Base-by-base conservation (phyloP, 1,140 invertebrate genomes). In the Brachionus plicatilis region DNA sequence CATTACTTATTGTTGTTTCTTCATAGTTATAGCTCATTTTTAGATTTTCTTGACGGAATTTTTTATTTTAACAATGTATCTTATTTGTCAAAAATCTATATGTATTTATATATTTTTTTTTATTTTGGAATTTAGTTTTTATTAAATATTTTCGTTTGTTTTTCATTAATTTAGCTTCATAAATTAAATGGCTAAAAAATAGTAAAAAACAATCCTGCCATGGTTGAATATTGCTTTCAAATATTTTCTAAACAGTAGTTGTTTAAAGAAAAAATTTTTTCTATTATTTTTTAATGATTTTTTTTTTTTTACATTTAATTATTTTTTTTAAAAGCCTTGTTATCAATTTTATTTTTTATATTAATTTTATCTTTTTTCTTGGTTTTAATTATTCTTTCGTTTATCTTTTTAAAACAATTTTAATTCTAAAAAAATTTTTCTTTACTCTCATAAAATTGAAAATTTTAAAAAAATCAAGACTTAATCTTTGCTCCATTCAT, bases 1-100 rank as follows among this genome's bases (percentile, higher is more conserved):
- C 33, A n/a, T 41, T 41, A 7, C 1, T 68, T 24, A 72, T n/a
- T 47, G 37, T 43, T 41, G 68, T 41, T 41, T 72, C 68, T 17
- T 72, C 68, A 11, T 43, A 72, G 24, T 43, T 72, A 72, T 72
- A 72, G 37, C 68, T 72, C 68, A 72, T 72, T 45, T 47, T 72
- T 7, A 20, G 7, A 12, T 17, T 43, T 17, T n/a, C 3, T 68
- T 33, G 14, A n/a, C 33, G 33, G 33, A 68, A 68, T 33, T 33
- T 9, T 33, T 33, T 33, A 0, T 29, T 12, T 33, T 29, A n/a
- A 68, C 27, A 33, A 33, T 68, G 17, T 29, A 33, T 37, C 14
- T 68, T 11, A 6, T 41, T 33, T 17, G 29, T 12, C 12, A 12
- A 68, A 29, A 68, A 68, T 2, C 3, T 41, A 12, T 33, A 5